Evolutionary conservation across 2,888 invertebrate species (phyloP).

Genomic region (Podotricha telesiphe): DNA sequence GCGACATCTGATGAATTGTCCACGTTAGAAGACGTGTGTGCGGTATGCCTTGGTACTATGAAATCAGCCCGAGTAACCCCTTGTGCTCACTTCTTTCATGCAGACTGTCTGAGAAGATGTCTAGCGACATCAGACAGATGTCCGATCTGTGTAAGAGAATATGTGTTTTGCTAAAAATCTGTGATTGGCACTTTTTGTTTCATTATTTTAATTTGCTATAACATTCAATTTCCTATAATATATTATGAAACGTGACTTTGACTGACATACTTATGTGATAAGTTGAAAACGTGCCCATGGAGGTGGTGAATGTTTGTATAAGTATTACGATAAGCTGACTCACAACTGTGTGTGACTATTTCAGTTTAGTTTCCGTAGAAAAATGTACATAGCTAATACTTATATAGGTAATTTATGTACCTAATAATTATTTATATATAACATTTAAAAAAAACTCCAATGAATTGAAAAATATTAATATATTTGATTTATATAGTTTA

Average conservation of each 20-base stretch:
- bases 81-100: slow-evolving; percentile 91
- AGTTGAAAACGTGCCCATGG: slow-evolving; percentile 20
- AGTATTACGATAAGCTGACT: not conserved
- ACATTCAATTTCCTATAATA: slow-evolving; percentile 27
- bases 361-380: not conserved
- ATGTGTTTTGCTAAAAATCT: slow-evolving; percentile 74
- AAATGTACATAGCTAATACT: not conserved
- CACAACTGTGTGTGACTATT: not conserved
- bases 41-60: slow-evolving; percentile 89
- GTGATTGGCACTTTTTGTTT: slow-evolving; percentile 59
- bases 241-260: slow-evolving; percentile 2
- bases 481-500: not conserved
- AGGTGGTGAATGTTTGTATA: not conserved
- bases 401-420: too few relatives aligned
- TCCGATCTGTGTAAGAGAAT: slow-evolving; percentile 89
- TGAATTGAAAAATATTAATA: not conserved
- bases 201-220: slow-evolving; percentile 41
- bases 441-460: not conserved
- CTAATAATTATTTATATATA: too few relatives aligned
- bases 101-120: slow-evolving; percentile 89
- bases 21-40: slow-evolving; percentile 90
- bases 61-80: slow-evolving; percentile 89
- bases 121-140: slow-evolving; percentile 88
- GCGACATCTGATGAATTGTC: slow-evolving; percentile 87
- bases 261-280: slow-evolving; percentile 31